phyloP scores from a whole-genome alignment of 2,113 vertebrate genomes.

The Plecturocebus donacophilus region DNA sequence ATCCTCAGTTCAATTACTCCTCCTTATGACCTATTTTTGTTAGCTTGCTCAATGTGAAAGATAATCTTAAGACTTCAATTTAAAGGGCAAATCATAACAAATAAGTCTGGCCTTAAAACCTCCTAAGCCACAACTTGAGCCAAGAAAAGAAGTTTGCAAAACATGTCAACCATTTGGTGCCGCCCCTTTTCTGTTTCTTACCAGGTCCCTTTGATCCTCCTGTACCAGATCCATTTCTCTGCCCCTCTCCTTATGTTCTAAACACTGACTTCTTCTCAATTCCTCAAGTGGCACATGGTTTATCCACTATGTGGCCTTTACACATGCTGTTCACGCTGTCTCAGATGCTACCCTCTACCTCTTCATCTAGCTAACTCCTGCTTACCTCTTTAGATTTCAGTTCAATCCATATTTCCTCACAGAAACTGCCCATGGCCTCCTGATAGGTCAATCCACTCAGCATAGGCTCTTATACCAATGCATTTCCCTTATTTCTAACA shows the following conservation, averaged over 20 bases:
- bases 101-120: neutral
- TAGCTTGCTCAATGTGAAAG: constrained; percentile 3
- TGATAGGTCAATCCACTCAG: neutral
- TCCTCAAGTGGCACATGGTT: neutral
- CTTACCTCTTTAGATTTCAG: constrained; percentile 27
- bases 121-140: neutral
- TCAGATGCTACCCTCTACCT: neutral
- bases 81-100: constrained; percentile 31
- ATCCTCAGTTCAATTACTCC: neutral
- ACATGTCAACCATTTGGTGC: neutral
- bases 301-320: neutral
- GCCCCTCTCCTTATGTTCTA: neutral
- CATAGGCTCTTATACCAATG: neutral
- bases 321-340: neutral
- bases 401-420: neutral
- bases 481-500: constrained; percentile 23
- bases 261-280: neutral
- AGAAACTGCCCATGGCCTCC: neutral
- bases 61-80: constrained; percentile 43
- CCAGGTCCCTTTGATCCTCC: constrained; percentile 98
- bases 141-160: constrained; percentile 34
- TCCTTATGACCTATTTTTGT: neutral
- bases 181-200: constrained; percentile 81
- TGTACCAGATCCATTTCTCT: constrained; percentile 97
- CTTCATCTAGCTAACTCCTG: constrained; percentile 13